A percentile compares a stretch with the other conserved stretches of the same genome.
Conservation (phyloP, 2,888 invertebrate genomes). For the Drosophila parthenogenetica region DNA sequence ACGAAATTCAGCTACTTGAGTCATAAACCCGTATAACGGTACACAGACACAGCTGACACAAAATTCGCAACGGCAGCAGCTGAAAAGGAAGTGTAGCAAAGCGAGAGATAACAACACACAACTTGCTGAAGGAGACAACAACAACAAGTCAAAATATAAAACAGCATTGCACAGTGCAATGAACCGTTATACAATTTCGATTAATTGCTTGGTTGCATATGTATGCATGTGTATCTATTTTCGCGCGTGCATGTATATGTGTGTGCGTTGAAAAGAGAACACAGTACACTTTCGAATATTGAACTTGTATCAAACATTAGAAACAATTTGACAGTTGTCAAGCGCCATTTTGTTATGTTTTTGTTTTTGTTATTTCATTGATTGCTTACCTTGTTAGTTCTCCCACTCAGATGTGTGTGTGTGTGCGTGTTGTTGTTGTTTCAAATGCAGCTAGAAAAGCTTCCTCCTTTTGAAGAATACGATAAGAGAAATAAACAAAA, state of each 20-base stretch:
- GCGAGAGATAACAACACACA: constrained; percentile 22
- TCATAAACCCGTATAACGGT: constrained; percentile 73
- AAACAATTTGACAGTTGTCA: constrained; percentile 25
- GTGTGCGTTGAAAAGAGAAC: constrained; percentile 40
- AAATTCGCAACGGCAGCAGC: constrained; percentile 49
- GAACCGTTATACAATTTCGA: constrained; percentile 67
- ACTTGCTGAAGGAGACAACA: constrained; percentile 48
- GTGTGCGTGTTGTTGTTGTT: constrained; percentile 30
- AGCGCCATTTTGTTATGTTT: constrained; percentile 47
- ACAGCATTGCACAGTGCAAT: constrained; percentile 49
- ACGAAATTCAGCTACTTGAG: constrained; percentile 59
- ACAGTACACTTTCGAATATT: constrained; percentile 71
- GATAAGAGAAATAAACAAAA: constrained; percentile 44
- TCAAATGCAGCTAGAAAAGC: constrained; percentile 51
- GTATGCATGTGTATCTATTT: constrained; percentile 11
- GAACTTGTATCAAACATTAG: constrained; percentile 57
- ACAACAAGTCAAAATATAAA: constrained; percentile 33
- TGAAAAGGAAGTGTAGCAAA: constrained; percentile 55
- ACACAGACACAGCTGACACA: constrained; percentile 49
- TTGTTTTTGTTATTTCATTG: constrained; percentile 4
- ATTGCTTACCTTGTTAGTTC: constrained; percentile 39
- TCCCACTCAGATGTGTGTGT: constrained; percentile 4
- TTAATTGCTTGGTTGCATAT: constrained; percentile 10
- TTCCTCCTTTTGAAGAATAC: constrained; percentile 36
- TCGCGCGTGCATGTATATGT: constrained; percentile 3